These are phyloP conservation scores for Pholis gunnellus DNA, from an alignment of 2,113 vertebrate species.

Conservation along the genomic window DNA sequence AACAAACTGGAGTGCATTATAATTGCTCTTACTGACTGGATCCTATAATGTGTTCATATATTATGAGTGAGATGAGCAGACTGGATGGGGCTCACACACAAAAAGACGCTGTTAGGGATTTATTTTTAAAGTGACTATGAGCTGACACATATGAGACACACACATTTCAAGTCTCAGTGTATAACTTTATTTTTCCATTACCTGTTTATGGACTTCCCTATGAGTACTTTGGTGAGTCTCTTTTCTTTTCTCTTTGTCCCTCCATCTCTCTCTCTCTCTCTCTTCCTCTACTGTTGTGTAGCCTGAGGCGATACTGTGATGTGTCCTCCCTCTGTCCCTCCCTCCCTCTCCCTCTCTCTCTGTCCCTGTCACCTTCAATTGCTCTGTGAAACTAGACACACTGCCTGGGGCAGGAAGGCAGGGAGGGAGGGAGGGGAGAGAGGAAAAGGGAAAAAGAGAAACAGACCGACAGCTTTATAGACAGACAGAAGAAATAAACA, in stretches of 20 bases:
- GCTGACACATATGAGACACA: conserved; percentile 7
- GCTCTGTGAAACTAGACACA: conserved; percentile 86
- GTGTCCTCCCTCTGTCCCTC: conserved; percentile 82
- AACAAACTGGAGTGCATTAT: conserved; percentile 79
- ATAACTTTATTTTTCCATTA: conserved; percentile 59
- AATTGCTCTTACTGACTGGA: conserved; percentile 78
- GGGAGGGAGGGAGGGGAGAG: conserved; percentile 46
- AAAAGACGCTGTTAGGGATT: conserved; percentile 22
- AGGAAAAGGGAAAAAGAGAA: conserved; percentile 37
- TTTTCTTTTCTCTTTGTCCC: conserved; percentile 76
- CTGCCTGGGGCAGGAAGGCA: conserved; percentile 75
- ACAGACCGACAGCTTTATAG: conserved; percentile 69
- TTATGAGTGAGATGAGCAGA: conserved; percentile 67
- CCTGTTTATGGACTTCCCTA: conserved; percentile 66
- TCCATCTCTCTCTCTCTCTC: conserved; percentile 76
- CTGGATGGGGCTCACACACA: conserved; percentile 21
- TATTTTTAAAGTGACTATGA: conserved; percentile 39
- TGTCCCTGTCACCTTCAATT: conserved; percentile 88
- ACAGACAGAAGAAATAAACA: conserved; percentile 71
- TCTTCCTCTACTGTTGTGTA: conserved; percentile 80
- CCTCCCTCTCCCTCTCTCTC: conserved; percentile 80
- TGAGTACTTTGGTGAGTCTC: conserved; percentile 64
- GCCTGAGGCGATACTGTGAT: conserved; percentile 82
- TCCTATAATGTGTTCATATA: conserved; percentile 71
- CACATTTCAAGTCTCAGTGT: conserved; percentile 20